These are phyloP conservation scores for Lordiphosa mommai DNA, from an alignment of 1,140 invertebrate species.

Conservation along the genomic window DNA sequence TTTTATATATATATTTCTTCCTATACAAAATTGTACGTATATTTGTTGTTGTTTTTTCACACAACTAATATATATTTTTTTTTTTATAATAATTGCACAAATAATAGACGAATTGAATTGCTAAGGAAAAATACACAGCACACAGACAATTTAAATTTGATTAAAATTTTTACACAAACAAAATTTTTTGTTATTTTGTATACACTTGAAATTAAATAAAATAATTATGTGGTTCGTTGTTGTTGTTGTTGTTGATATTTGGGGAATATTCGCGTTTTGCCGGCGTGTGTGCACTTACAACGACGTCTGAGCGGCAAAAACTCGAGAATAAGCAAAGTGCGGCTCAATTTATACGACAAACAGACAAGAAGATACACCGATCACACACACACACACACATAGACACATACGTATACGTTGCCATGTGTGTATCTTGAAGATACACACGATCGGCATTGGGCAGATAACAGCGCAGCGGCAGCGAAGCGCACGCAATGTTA, in stretches of 20 bases:
- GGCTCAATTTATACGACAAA: slow-evolving; percentile 74
- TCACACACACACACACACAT: slow-evolving; percentile 13
- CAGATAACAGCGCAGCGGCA: slow-evolving; percentile 50
- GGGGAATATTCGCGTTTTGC: slow-evolving; percentile 15
- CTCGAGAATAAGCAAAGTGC: slow-evolving; percentile 75
- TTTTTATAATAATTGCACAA: slow-evolving; percentile 70
- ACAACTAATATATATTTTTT: slow-evolving; percentile 47
- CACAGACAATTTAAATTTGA: slow-evolving; percentile 35
- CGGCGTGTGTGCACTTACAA: slow-evolving; percentile 64
- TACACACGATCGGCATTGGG: slow-evolving; percentile 53
- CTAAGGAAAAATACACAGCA: slow-evolving; percentile 38
- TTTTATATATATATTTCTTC: slow-evolving; percentile 4
- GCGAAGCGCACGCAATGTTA: slow-evolving; percentile 49
- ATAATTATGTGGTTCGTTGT: too few species aligned
- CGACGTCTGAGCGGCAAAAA: slow-evolving; percentile 70
- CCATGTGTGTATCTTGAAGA: slow-evolving; percentile 56
- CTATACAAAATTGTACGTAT: slow-evolving; percentile 7
- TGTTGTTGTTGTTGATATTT: neutral
- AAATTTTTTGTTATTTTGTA: slow-evolving; percentile 19
- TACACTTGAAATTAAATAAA: too few species aligned
- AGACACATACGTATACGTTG: slow-evolving; percentile 15
- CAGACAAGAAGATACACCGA: slow-evolving; percentile 68
- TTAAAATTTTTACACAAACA: neutral
- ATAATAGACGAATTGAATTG: slow-evolving; percentile 53
- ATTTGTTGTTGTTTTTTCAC: slow-evolving; percentile 49